Conservation (phyloP, 2,888 invertebrate genomes). For the Noctua pronuba region DNA sequence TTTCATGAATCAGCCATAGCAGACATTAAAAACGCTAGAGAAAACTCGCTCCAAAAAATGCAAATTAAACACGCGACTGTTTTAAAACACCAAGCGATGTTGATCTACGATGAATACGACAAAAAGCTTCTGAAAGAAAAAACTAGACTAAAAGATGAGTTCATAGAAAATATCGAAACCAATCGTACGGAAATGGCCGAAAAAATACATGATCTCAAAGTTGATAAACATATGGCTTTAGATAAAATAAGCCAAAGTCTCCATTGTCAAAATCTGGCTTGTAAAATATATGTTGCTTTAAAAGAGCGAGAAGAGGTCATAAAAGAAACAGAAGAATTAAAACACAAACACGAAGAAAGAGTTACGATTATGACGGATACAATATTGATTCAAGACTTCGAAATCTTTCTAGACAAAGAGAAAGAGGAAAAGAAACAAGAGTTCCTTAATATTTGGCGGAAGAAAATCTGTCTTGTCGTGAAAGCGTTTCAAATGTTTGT, state of each 20-base stretch:
- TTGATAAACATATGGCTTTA: constrained; percentile 82
- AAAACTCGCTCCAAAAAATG: constrained; percentile 76
- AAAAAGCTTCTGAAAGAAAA: constrained; percentile 76
- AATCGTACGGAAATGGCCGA: constrained; percentile 66
- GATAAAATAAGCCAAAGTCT: constrained; percentile 80
- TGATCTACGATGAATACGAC: constrained; percentile 77
- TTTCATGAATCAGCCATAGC: constrained; percentile 77
- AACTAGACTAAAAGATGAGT: constrained; percentile 73
- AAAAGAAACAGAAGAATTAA: constrained; percentile 74
- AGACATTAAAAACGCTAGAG: constrained; percentile 74
- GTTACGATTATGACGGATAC: constrained; percentile 73
- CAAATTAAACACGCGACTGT: constrained; percentile 69
- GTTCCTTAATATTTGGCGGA: constrained; percentile 79
- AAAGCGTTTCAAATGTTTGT: constrained; percentile 85
- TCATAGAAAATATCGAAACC: constrained; percentile 74
- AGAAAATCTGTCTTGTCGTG: constrained; percentile 83
- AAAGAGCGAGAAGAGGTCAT: constrained; percentile 82
- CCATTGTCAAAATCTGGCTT: constrained; percentile 84
- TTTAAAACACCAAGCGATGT: constrained; percentile 78
- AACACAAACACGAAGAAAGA: constrained; percentile 78
- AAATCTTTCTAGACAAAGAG: constrained; percentile 76
- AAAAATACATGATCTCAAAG: constrained; percentile 79
- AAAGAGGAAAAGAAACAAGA: constrained; percentile 76
- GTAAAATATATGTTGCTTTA: constrained; percentile 85
- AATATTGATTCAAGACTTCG: constrained; percentile 76